Base-by-base conservation (phyloP, 2,797 vertebrate species). In the Heliangelus exortis region DNA sequence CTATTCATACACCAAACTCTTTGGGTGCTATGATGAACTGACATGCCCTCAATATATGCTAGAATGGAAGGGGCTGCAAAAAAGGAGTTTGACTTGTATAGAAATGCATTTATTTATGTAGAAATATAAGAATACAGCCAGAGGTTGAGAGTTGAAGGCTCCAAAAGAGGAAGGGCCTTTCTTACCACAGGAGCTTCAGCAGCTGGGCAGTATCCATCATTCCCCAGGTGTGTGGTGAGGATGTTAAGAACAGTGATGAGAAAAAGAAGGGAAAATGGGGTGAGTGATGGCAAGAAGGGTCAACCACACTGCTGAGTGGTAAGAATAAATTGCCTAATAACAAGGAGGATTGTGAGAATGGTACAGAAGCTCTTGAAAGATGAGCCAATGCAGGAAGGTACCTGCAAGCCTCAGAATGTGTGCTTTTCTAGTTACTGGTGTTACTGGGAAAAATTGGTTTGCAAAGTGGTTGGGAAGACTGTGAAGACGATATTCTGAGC, bases 341-440 rank as follows among this genome's bases (percentile, higher is more conserved):
- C 62, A 87, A 71, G 82, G 36, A 87, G 66, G 76, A 78, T 94
- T 91, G 36, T 69, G 79, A 59, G 84, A 92, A 71, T 43, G 72
- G 31, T 45, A 47, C 55, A 67, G 85, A 47, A 93, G 78, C 57
- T 80, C 68, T 87, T 87, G 84, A 75, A 81, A 90, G 87, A 91
- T 95, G 63, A 92, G 58, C 76, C 67, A 86, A 23, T 20, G 87
- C 66, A 91, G 84, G 73, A 71, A 87, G 82, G 84, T 90, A 81
- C 50, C 66, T 87, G 12, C 63, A n/a, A 87, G 84, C 47, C 63
- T 90, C 39, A 68, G 53, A 90, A 91, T 81, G 63, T 91, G 88
- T 95, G 80, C 39, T 96, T 77, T 93, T 84, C 91, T 94, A 92
- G 92, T 96, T 94, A 75, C 50, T 80, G 66, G 54, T 58, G 68